These are phyloP conservation scores for Laterallus jamaicensis DNA, from an alignment of 2,113 vertebrate genomes.

Conservation along the genomic window DNA sequence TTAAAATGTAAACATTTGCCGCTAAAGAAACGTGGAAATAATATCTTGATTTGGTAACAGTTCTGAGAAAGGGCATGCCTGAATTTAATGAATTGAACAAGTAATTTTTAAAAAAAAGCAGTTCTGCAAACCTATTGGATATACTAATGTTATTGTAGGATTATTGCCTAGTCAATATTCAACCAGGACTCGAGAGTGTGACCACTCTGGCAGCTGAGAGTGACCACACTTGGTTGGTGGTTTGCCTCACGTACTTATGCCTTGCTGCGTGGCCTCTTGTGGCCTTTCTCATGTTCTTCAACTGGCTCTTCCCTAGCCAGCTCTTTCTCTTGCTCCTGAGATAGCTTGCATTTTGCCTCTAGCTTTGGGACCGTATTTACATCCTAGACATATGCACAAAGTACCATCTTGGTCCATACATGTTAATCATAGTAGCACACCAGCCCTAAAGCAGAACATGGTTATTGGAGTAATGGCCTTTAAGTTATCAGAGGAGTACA, in stretches of 20 bases:
- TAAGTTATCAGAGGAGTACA: not conserved
- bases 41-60: not conserved
- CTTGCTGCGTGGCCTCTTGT: not conserved
- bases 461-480: not conserved
- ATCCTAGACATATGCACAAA: not conserved
- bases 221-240: not conserved
- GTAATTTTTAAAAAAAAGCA: not conserved
- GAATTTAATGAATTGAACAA: not conserved
- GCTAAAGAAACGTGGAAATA: not conserved
- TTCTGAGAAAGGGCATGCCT: not conserved
- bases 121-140: not conserved
- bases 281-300: not conserved
- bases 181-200: accelerated
- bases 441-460: not conserved
- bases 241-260: not conserved
- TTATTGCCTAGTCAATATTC: not conserved
- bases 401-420: not conserved
- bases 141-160: not conserved
- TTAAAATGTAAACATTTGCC: not conserved
- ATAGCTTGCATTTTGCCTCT: not conserved
- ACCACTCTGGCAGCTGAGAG: not conserved
- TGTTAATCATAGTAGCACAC: not conserved
- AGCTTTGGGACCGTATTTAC: not conserved
- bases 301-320: not conserved
- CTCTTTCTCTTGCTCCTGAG: not conserved